Conservation (phyloP, 2,888 invertebrate species). For the Alcis repandata region DNA sequence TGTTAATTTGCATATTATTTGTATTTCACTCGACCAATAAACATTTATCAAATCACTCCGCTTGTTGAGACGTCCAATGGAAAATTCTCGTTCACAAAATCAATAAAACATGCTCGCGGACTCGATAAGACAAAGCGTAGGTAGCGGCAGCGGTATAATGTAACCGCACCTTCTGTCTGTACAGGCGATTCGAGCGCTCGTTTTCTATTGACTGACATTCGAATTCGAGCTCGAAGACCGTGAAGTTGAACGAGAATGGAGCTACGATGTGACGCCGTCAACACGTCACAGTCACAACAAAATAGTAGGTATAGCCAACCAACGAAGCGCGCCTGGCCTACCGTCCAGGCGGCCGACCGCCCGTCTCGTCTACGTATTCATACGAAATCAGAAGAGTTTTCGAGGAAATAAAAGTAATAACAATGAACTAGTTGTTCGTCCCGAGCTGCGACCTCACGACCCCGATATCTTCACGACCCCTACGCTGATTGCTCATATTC, state of each 20-base stretch:
- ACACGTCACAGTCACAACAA: constrained; percentile 42
- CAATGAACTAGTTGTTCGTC: too few relatives aligned
- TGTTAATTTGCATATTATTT: constrained; percentile 45
- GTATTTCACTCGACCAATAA: constrained; percentile 53
- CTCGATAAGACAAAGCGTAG: constrained; percentile 68
- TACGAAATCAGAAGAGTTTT: too few relatives aligned
- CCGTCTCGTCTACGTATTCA: not conserved
- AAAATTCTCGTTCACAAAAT: constrained; percentile 67
- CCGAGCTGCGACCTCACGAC: too few relatives aligned
- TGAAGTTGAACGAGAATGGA: constrained; percentile 57
- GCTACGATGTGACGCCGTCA: constrained; percentile 47
- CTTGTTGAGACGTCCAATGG: constrained; percentile 58
- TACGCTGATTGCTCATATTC: too few relatives aligned
- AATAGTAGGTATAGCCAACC: constrained; percentile 22
- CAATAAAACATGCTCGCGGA: constrained; percentile 65
- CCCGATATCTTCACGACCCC: too few relatives aligned
- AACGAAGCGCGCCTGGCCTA: constrained; percentile 9
- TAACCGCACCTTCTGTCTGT: constrained; percentile 59
- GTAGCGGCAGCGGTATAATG: constrained; percentile 59
- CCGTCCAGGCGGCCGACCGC: constrained; percentile 2
- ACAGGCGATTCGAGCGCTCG: constrained; percentile 63
- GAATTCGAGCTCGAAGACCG: constrained; percentile 54
- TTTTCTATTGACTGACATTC: constrained; percentile 67
- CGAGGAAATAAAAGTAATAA: too few relatives aligned
- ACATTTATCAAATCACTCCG: constrained; percentile 60